Evolutionary conservation across 1,140 invertebrate species (phyloP).

Genomic region (Cyrtorhinus lividipennis): DNA sequence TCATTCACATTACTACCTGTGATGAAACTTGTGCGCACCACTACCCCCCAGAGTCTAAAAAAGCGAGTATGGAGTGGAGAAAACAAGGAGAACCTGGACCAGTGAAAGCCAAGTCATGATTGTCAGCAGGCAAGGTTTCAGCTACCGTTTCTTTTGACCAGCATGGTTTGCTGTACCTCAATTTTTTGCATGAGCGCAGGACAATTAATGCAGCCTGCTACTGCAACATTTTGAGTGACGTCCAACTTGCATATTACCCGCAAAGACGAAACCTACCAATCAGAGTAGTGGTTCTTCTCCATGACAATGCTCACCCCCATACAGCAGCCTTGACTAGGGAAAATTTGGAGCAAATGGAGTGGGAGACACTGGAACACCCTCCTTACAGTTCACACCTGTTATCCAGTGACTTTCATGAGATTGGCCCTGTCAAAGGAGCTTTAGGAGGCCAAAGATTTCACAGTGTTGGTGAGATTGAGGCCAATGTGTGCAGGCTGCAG

Average conservation of each 20-base stretch:
- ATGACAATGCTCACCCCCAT: conserved; percentile 31
- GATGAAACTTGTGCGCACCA: conserved; percentile 27
- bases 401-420: conserved; percentile 26
- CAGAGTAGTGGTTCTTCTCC: conserved; percentile 24
- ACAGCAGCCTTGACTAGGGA: conserved; percentile 22
- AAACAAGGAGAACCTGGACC: conserved; percentile 7
- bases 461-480: conserved; percentile 19
- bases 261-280: conserved; percentile 12
- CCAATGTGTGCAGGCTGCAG: conserved; percentile 15
- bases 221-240: conserved; percentile 14
- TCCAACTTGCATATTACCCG: not conserved
- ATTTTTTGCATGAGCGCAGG: not conserved
- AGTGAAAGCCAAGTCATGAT: conserved; percentile 18
- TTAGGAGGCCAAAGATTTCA: conserved; percentile 21
- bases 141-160: not conserved
- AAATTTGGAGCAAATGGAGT: conserved; percentile 26
- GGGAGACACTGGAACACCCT: conserved; percentile 27
- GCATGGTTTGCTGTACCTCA: not conserved
- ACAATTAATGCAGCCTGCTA: not conserved
- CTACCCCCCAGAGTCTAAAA: conserved; percentile 25
- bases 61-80: conserved; percentile 19
- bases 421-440: conserved; percentile 23
- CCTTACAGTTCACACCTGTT: conserved; percentile 25
- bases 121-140: conserved; percentile 10
- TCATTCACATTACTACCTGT: conserved; percentile 19